phyloP scores from a whole-genome alignment of 2,113 vertebrate species.

The Carassius carassius region DNA sequence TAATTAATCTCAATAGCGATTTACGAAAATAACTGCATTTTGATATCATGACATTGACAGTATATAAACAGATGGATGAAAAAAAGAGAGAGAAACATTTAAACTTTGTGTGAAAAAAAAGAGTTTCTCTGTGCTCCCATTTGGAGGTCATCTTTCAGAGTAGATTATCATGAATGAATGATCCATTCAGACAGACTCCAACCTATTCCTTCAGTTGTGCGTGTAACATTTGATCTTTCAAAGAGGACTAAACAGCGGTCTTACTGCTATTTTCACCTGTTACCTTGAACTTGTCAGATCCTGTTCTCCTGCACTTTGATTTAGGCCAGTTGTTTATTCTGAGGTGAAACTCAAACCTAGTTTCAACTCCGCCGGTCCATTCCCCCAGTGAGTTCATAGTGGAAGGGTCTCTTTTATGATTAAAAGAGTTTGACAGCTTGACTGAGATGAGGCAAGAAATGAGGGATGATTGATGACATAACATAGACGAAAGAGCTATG shows the following conservation, averaged over 20 bases:
- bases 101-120: too few relatives aligned
- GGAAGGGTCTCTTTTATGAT: constrained; percentile 7
- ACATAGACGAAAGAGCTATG: background rate
- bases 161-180: background rate
- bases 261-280: background rate
- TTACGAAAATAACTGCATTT: background rate
- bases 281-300: constrained; percentile 5
- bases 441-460: background rate
- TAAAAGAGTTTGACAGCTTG: constrained; percentile 29
- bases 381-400: background rate
- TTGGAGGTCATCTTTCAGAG: background rate
- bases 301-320: background rate
- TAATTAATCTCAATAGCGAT: background rate
- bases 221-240: background rate
- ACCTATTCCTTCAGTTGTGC: background rate
- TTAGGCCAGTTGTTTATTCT: background rate
- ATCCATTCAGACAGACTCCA: background rate
- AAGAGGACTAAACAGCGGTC: background rate
- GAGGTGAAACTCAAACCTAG: background rate
- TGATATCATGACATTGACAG: background rate
- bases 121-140: background rate
- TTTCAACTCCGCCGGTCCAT: background rate
- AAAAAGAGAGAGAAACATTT: background rate
- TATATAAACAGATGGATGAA: background rate
- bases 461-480: constrained; percentile 12